Evolutionary conservation across 2,797 vertebrate genomes (phyloP).

Genomic region (Ctenopoma multispine): DNA sequence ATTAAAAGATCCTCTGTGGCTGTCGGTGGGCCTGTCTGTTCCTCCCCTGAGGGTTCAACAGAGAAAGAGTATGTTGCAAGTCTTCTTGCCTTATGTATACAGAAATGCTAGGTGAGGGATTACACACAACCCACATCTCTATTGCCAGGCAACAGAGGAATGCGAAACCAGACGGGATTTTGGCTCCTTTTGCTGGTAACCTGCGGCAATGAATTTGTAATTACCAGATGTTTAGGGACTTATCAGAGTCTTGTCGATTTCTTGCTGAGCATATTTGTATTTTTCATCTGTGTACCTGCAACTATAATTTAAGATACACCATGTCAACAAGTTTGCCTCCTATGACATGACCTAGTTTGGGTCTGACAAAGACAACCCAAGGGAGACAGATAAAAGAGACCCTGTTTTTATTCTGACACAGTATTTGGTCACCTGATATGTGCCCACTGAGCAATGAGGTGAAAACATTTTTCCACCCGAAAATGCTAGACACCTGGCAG

Average conservation of each 20-base stretch:
- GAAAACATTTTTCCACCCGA: slow-evolving; percentile 60
- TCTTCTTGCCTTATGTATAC: slow-evolving; percentile 61
- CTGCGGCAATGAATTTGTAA: slow-evolving; percentile 72
- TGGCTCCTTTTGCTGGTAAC: slow-evolving; percentile 66
- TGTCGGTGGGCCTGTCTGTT: slow-evolving; percentile 60
- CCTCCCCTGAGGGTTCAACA: slow-evolving; percentile 43
- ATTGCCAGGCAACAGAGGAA: slow-evolving; percentile 79
- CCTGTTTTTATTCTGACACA: slow-evolving; percentile 1
- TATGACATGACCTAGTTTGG: slow-evolving; percentile 36
- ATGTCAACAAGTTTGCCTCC: slow-evolving; percentile 28
- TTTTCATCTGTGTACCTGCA: slow-evolving; percentile 48
- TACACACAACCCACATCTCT: slow-evolving; percentile 71
- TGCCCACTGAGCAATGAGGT: slow-evolving; percentile 42
- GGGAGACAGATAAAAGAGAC: slow-evolving; percentile 19
- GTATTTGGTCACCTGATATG: slow-evolving; percentile 58
- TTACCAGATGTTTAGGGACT: slow-evolving; percentile 76
- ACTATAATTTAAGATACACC: slow-evolving; percentile 20
- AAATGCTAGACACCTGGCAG: slow-evolving; percentile 71
- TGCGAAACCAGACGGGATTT: slow-evolving; percentile 62
- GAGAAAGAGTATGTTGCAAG: slow-evolving; percentile 47
- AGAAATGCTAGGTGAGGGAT: slow-evolving; percentile 71
- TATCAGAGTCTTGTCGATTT: slow-evolving; percentile 67
- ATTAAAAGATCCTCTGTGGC: slow-evolving; percentile 77
- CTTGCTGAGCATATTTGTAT: slow-evolving; percentile 51
- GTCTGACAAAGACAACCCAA: slow-evolving; percentile 35